These are phyloP conservation scores for Branchipolynoe longqiensis DNA, from an alignment of 2,888 invertebrate genomes.

Conservation along the genomic window DNA sequence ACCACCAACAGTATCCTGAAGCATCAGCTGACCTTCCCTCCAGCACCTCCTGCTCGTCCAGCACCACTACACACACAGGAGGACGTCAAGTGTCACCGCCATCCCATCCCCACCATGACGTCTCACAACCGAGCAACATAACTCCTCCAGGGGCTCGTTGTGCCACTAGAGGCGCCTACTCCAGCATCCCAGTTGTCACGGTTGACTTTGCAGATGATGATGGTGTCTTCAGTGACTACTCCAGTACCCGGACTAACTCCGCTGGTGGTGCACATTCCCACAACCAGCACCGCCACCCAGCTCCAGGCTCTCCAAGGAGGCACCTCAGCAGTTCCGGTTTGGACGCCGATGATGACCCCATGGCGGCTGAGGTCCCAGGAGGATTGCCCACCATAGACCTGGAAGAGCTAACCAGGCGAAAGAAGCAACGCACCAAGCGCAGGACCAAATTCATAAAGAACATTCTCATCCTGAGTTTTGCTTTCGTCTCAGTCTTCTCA, in stretches of 20 bases:
- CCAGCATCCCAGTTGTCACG: slow-evolving; percentile 28
- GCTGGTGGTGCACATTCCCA: not conserved
- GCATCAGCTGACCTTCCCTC: not conserved
- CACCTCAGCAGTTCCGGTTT: not conserved
- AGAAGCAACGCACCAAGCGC: not conserved
- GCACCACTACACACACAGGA: not conserved
- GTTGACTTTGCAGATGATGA: slow-evolving; percentile 28
- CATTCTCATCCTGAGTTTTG: slow-evolving; percentile 33
- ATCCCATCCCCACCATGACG: too few relatives aligned
- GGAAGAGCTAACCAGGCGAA: slow-evolving; percentile 13
- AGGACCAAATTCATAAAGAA: slow-evolving; percentile 39
- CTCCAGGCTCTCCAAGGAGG: not conserved
- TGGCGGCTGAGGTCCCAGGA: not conserved
- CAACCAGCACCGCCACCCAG: not conserved
- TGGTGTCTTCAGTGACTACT: not conserved
- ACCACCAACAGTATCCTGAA: not conserved
- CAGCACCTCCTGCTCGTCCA: too few relatives aligned
- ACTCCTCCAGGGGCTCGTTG: too few relatives aligned
- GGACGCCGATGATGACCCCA: slow-evolving; percentile 4
- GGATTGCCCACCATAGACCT: slow-evolving; percentile 40
- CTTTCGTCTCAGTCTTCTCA: slow-evolving; percentile 45
- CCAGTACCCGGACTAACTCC: not conserved
- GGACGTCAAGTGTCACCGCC: too few relatives aligned
- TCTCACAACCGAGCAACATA: too few relatives aligned
- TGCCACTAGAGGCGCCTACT: not conserved